Percentiles rank a stretch among this genome's conserved stretches.
phyloP scores from a whole-genome alignment of 2,113 vertebrate species.

The Narcine bancroftii region DNA sequence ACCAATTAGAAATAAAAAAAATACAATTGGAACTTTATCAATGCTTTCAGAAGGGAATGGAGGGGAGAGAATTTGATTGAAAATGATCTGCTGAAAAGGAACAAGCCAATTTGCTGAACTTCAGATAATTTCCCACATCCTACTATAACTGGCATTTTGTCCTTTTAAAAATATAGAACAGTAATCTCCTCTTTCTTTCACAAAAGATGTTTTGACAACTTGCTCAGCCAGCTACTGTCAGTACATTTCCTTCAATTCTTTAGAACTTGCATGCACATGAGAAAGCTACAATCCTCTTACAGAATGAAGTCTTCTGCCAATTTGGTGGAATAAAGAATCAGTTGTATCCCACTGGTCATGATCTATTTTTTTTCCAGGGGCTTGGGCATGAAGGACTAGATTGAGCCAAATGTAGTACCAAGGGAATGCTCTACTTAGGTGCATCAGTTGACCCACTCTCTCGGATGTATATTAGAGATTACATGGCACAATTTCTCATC shows the following conservation, averaged over 20 bases:
- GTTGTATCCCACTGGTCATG: too few species aligned
- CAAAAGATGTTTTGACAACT: not conserved
- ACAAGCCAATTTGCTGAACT: not conserved
- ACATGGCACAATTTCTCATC: too few species aligned
- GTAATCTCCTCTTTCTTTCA: not conserved
- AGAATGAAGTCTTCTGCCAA: not conserved
- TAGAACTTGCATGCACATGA: not conserved
- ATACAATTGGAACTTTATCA: not conserved
- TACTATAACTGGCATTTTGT: not conserved
- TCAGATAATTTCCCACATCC: not conserved
- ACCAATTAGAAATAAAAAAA: not conserved
- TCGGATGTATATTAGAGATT: too few species aligned
- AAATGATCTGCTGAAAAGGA: not conserved
- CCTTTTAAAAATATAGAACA: not conserved
- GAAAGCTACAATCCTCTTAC: not conserved
- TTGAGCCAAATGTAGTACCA: too few species aligned
- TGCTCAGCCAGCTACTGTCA: not conserved
- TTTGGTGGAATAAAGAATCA: not conserved
- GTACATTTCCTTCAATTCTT: not conserved
- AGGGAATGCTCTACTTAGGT: too few species aligned
- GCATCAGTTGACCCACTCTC: too few species aligned
- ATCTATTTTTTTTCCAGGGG: too few species aligned
- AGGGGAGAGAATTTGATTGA: not conserved
- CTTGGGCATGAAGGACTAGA: too few species aligned
- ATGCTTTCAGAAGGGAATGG: not conserved